These are phyloP conservation scores for Nomada goodeniana DNA, from an alignment of 2,888 invertebrate species.

Conservation along the genomic window DNA sequence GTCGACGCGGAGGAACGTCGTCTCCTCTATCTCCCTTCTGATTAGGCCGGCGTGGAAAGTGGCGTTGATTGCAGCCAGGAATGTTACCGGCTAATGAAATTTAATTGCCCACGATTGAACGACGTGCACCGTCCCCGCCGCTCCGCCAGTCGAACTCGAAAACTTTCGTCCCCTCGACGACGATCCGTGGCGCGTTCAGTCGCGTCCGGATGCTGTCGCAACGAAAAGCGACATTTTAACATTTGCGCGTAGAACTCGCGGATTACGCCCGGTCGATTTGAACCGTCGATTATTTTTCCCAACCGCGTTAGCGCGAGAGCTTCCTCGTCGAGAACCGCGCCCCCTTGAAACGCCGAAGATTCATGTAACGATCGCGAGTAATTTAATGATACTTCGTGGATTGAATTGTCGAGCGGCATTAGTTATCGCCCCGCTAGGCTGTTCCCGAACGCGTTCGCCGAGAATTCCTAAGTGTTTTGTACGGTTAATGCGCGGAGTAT, in stretches of 20 bases:
- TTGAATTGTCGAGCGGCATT: constrained; percentile 18
- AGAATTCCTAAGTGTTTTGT: constrained; percentile 15
- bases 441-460: neutral
- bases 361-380: constrained; percentile 30
- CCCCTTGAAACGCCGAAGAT: constrained; percentile 7
- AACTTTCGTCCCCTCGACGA: constrained; percentile 31
- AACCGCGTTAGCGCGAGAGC: neutral
- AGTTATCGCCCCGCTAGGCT: constrained; percentile 7
- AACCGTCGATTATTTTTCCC: neutral
- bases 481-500: constrained; percentile 8
- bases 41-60: constrained; percentile 58
- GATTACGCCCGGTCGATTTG: neutral
- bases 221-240: constrained; percentile 45
- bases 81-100: constrained; percentile 65
- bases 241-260: neutral
- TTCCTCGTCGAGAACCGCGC: constrained; percentile 5
- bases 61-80: constrained; percentile 60
- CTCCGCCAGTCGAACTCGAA: constrained; percentile 25
- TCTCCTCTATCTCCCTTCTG: constrained; percentile 31
- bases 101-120: constrained; percentile 62
- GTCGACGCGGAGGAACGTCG: constrained; percentile 32
- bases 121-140: constrained; percentile 41
- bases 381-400: constrained; percentile 20
- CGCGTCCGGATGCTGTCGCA: constrained; percentile 54
- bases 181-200: constrained; percentile 46